Conservation (phyloP, 2,797 vertebrate genomes). For the Syngnathus rostellatus region DNA sequence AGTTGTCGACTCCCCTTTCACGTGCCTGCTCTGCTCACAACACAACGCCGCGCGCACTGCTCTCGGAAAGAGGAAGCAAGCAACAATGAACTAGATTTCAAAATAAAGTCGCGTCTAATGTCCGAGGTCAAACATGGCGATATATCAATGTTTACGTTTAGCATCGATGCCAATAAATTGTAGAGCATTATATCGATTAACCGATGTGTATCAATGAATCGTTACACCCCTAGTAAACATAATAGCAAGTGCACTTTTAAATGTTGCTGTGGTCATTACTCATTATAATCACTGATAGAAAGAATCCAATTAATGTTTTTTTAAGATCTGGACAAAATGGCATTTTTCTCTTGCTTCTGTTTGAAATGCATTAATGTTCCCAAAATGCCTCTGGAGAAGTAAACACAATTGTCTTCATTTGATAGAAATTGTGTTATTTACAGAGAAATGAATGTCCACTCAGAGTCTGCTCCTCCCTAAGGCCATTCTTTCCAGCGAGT, state of each 20-base stretch:
- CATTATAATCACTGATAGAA: not conserved
- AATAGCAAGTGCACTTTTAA: not conserved
- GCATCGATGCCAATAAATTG: no score
- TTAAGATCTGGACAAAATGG: not conserved
- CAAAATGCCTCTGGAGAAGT: not conserved
- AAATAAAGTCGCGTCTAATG: no score
- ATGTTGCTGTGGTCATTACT: not conserved
- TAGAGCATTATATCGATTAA: no score
- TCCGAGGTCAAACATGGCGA: no score
- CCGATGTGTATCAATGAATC: no score
- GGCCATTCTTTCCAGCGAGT: conserved; percentile 21
- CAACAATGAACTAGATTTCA: no score
- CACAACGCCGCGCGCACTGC: no score
- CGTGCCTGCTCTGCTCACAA: no score
- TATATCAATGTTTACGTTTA: no score
- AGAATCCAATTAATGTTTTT: not conserved
- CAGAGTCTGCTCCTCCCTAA: not conserved
- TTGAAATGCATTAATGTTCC: no score
- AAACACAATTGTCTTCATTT: not conserved
- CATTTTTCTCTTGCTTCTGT: not conserved
- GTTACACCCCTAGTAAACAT: not conserved
- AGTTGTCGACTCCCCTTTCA: no score
- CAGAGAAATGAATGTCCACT: not conserved
- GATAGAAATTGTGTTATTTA: not conserved
- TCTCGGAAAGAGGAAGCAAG: no score